A percentile compares a stretch with the other conserved stretches of the same genome.
Evolutionary conservation across 1,140 invertebrate species (phyloP).

Genomic region (Drosophila nebulosa): DNA sequence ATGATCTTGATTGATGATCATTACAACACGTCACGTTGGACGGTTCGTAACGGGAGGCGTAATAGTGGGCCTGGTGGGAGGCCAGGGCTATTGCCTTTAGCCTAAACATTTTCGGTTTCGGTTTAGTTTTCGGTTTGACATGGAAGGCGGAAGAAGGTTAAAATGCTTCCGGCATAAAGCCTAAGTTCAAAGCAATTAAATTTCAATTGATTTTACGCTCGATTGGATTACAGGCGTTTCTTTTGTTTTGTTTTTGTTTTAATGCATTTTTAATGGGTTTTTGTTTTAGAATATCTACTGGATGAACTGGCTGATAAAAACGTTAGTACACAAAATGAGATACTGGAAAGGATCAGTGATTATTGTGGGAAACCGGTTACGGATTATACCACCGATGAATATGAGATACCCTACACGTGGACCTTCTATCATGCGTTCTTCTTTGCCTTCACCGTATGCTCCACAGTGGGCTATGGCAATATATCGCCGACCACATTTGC

Average conservation of each 20-base stretch:
- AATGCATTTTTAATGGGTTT: background rate
- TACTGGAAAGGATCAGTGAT: constrained; percentile 84
- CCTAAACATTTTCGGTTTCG: background rate
- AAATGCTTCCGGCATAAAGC: constrained; percentile 51
- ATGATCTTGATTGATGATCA: constrained; percentile 22
- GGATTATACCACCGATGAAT: constrained; percentile 83
- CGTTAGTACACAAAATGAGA: constrained; percentile 83
- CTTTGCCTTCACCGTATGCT: constrained; percentile 96
- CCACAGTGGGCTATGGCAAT: constrained; percentile 96
- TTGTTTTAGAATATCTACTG: constrained; percentile 84
- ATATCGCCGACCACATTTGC: constrained; percentile 91
- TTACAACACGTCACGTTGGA: constrained; percentile 3
- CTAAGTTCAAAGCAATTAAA: constrained; percentile 42
- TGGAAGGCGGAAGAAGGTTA: constrained; percentile 51
- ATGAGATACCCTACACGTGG: constrained; percentile 86
- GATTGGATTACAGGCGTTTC: constrained; percentile 9
- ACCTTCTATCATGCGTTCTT: constrained; percentile 97
- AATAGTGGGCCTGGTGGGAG: too few species aligned
- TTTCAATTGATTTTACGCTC: constrained; percentile 60
- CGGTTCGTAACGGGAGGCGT: too few species aligned
- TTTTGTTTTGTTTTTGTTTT: background rate
- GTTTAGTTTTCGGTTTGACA: constrained; percentile 8
- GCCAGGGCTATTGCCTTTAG: constrained; percentile 6
- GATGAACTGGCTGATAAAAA: constrained; percentile 84
- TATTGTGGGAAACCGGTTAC: constrained; percentile 88